Evolutionary conservation across 2,113 vertebrate species (phyloP), one percentile per base, ranked within the genome.

Genomic region (Stigmatopora argus): DNA sequence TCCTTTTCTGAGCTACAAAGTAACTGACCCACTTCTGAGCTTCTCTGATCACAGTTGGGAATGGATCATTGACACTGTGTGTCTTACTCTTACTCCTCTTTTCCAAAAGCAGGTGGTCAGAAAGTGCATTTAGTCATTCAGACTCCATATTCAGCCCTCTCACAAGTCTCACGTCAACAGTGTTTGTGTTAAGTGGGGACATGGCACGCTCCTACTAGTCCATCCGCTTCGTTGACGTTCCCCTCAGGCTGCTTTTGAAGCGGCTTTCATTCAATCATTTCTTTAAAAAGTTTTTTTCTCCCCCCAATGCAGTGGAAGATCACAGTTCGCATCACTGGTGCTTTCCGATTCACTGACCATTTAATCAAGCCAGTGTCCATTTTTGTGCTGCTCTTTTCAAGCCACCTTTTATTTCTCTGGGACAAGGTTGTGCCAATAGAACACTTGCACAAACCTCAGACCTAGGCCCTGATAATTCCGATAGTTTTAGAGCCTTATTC

Each of bases 321-420:
- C 92, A 91, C 90, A 92, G 91, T 93, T 93, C 92, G 90, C 90
- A 92, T 90, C 90, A 88, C 84, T 88, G 89, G 89, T 90, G 90
- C 93, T 92, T 94, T 94, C 92, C 90, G 89, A 93, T 90, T 93
- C 91, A 93, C 87, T 92, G 89, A 91, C 91, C 92, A 88, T 93
- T 93, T 94, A 93, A 93, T 94, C 93, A 93, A 93, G 90, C 90
- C 81, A 86, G 91, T 92, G 91, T 93, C 91, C 91, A 90, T 92
- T 89, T 86, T 76, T 63, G 78, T 65, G 75, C 81, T 77, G 62
- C 80, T 87, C 84, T 84, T 89, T 84, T 80, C 83, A 86, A 86
- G 86, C 79, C 85, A 78, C 76, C 91, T 89, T 92, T 92, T 92
- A 91, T 93, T 92, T 79, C 74, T 66, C 75, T 66, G 77, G 84